These are phyloP conservation scores for Chondrilla cf. caribensis DNA, from an alignment of 37 sponge, comb jelly and placozoan species.

Conservation along the genomic window DNA sequence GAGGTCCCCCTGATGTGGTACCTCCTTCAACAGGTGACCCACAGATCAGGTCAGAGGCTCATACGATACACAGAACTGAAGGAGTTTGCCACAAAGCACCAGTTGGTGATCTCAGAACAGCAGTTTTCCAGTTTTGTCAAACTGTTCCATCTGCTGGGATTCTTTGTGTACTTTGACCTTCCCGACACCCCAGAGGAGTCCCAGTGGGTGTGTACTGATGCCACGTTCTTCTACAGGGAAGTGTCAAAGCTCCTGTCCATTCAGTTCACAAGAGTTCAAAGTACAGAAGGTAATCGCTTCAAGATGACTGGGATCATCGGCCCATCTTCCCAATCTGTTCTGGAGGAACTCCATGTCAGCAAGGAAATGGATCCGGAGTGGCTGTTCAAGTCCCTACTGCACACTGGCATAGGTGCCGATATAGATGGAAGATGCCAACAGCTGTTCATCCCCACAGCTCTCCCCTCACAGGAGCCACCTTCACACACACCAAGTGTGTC, in stretches of 20 bases:
- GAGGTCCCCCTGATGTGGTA: slow-evolving; percentile 3
- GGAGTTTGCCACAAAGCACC: not conserved
- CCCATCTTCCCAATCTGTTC: not conserved
- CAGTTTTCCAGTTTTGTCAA: not conserved
- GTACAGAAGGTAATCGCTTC: not conserved
- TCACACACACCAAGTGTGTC: not conserved
- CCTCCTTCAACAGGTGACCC: not conserved
- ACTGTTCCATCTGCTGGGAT: not conserved
- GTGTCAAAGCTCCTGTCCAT: slow-evolving; percentile 18
- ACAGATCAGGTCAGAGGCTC: not conserved
- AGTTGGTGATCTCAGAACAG: not conserved
- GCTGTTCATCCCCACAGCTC: slow-evolving; percentile 7
- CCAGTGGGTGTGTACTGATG: slow-evolving; percentile 14
- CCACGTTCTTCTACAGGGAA: not conserved
- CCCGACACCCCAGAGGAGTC: not conserved
- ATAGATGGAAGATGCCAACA: not conserved
- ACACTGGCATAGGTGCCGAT: not conserved
- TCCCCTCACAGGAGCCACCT: not conserved
- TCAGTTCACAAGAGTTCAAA: not conserved
- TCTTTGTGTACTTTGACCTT: not conserved
- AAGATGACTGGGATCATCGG: not conserved
- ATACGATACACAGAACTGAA: not conserved
- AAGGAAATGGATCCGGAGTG: not conserved
- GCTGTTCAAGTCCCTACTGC: not conserved
- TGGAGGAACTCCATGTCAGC: not conserved